Percentiles rank a stretch among this genome's conserved stretches.
Evolutionary conservation across 1,140 invertebrate genomes (phyloP).

Genomic region (Pogonognathellus flavescens): DNA sequence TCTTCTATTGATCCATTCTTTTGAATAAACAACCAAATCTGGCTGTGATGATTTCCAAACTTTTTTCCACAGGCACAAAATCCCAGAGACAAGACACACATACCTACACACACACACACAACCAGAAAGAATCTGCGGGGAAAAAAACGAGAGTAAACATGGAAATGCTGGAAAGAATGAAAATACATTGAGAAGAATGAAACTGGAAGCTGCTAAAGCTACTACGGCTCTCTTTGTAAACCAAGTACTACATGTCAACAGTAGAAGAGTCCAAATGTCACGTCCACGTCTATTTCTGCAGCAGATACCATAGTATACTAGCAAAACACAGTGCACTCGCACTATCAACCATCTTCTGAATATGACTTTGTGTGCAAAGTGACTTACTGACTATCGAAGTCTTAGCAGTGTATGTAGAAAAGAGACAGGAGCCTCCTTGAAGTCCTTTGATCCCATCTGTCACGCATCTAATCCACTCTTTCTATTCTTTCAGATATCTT

Average conservation of each 20-base stretch:
- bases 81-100: too few relatives aligned
- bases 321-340: neutral
- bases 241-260: neutral
- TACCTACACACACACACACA: too few relatives aligned
- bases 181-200: neutral
- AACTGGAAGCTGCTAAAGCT: neutral
- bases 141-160: slow-evolving; percentile 26
- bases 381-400: neutral
- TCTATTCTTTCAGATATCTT: slow-evolving; percentile 17
- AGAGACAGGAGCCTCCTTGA: neutral
- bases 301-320: too few relatives aligned
- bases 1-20: slow-evolving; percentile 29
- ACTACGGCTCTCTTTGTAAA: neutral
- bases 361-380: neutral
- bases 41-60: slow-evolving; percentile 44
- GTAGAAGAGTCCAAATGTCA: slow-evolving; percentile 42
- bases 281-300: slow-evolving; percentile 13
- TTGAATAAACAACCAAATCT: slow-evolving; percentile 49
- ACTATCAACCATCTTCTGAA: neutral
- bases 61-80: slow-evolving; percentile 22
- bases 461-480: slow-evolving; percentile 48
- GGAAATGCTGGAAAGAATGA: slow-evolving; percentile 16
- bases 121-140: neutral
- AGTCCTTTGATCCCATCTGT: slow-evolving; percentile 46
- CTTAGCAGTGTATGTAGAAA: neutral